Evolutionary conservation across 2,888 invertebrate genomes (phyloP).

Genomic region (Eubasilissa splendida): DNA sequence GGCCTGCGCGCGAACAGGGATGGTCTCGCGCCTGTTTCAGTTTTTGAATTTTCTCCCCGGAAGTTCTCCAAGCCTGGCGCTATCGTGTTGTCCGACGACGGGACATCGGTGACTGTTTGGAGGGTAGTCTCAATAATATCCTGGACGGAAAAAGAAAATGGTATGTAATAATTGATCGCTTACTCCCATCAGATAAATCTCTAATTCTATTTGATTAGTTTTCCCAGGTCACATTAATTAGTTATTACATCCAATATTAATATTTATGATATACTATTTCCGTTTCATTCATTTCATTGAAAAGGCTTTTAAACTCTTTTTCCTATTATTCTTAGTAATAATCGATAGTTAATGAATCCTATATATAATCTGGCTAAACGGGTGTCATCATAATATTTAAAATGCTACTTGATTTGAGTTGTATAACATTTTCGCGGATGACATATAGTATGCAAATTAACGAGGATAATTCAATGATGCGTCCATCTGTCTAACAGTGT

Average conservation of each 20-base stretch:
- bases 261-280: background rate
- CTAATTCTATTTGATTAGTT: background rate
- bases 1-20: slow-evolving; percentile 52
- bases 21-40: slow-evolving; percentile 41
- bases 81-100: slow-evolving; percentile 46
- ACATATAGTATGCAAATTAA: background rate
- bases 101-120: slow-evolving; percentile 34
- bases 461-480: too few relatives aligned
- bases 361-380: too few relatives aligned
- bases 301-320: too few relatives aligned
- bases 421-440: background rate
- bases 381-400: background rate
- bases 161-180: slow-evolving; percentile 10
- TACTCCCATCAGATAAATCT: too few relatives aligned
- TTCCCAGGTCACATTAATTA: background rate
- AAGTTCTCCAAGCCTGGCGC: slow-evolving; percentile 3
- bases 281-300: too few relatives aligned
- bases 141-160: slow-evolving; percentile 19
- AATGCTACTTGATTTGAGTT: background rate
- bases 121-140: background rate
- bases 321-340: too few relatives aligned
- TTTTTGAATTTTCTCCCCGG: slow-evolving; percentile 9
- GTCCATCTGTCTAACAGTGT: too few relatives aligned
- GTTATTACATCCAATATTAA: slow-evolving; percentile 8
- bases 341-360: too few relatives aligned